phyloP scores from a whole-genome alignment of 2,888 invertebrate species.

The Cyaniris semiargus region DNA sequence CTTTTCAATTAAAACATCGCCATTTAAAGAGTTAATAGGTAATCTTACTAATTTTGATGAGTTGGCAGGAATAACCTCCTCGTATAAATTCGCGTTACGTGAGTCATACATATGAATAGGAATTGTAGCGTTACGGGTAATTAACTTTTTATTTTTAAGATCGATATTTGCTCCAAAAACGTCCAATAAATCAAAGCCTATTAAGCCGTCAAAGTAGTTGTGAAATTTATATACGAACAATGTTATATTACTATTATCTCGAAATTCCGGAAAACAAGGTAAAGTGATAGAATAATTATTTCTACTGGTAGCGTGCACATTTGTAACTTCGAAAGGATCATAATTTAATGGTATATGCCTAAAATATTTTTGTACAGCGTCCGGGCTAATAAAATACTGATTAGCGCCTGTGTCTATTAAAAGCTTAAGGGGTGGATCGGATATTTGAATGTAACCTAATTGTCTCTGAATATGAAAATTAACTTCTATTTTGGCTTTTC shows the following conservation, averaged over 20 bases:
- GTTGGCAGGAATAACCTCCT: constrained; percentile 39
- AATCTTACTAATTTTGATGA: constrained; percentile 36
- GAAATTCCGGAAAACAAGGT: constrained; percentile 17
- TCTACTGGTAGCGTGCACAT: neutral
- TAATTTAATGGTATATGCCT: neutral
- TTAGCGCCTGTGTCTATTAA: no score
- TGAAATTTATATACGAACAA: no score
- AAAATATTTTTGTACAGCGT: no score
- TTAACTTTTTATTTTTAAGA: constrained; percentile 32
- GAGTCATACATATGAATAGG: constrained; percentile 37
- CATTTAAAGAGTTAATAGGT: constrained; percentile 38
- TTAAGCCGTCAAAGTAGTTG: no score
- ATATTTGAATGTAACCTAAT: no score
- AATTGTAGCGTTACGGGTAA: constrained; percentile 4
- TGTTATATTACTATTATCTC: neutral
- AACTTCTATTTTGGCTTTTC: no score
- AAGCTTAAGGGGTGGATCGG: no score
- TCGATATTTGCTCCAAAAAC: constrained; percentile 29
- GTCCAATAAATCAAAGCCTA: neutral
- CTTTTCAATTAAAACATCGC: constrained; percentile 36
- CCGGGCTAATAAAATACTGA: no score
- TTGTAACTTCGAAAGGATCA: neutral
- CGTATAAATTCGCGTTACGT: constrained; percentile 36
- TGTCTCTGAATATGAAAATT: no score
- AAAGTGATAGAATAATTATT: constrained; percentile 7